Conservation (phyloP, 2,888 invertebrate species). For the Machimus atricapillus region DNA sequence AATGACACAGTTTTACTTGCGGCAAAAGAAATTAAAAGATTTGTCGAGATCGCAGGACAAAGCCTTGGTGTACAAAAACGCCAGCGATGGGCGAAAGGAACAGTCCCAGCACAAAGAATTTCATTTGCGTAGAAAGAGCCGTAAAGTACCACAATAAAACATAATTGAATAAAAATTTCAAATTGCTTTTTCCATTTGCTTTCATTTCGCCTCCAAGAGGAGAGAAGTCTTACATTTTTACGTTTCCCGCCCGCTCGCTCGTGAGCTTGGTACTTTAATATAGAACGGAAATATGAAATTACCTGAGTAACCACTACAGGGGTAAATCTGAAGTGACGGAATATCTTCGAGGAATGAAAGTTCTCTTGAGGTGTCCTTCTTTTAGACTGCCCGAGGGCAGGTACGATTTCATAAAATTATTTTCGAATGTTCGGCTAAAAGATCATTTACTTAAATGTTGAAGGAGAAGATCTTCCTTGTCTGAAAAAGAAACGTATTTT, state of each 20-base stretch:
- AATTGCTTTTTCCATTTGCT: conserved; percentile 4
- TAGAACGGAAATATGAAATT: neutral
- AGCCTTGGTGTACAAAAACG: neutral
- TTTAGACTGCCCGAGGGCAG: neutral
- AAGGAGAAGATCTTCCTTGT: neutral
- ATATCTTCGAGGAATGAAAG: neutral
- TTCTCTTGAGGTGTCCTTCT: neutral
- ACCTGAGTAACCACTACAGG: neutral
- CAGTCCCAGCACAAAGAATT: neutral
- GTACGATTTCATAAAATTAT: neutral
- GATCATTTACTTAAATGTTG: neutral
- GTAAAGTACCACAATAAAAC: neutral
- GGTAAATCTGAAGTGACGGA: neutral
- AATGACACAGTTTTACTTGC: neutral
- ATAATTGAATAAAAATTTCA: conserved; percentile 8
- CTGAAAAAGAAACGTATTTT: neutral
- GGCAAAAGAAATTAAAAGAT: neutral
- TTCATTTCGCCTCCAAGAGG: neutral
- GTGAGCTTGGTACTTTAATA: neutral
- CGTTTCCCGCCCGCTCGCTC: neutral
- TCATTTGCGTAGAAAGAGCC: neutral
- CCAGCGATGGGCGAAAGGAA: neutral
- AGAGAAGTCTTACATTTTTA: neutral
- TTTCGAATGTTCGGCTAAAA: neutral
- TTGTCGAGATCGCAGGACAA: neutral